Base-by-base conservation (phyloP, 2,113 vertebrate species). In the Neogale vison region DNA sequence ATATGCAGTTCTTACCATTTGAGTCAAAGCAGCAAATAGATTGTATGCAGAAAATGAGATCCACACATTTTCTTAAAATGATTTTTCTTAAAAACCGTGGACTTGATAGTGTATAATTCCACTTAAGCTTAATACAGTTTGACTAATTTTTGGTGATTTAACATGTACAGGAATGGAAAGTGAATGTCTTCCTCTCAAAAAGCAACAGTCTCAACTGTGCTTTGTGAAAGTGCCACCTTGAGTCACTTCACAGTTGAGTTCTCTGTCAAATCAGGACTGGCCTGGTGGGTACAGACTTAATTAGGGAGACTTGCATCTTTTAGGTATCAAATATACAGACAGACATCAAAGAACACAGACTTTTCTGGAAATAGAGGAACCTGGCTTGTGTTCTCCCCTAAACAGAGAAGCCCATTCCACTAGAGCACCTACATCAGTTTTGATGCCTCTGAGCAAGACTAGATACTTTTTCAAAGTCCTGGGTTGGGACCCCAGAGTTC, bases 1-100 rank as follows among this genome's bases (percentile, higher is more conserved):
- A 82, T 93, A 80, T 55, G 3, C 36, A 31, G 20, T 82, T 71
- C 52, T 61, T 61, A 81, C 85, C n/a, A 72, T 10, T 86, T 77
- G 50, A 87, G 61, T 97, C 63, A 95, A 93, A 86, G 77, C 50
- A 90, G n/a, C 72, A 92, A 88, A 80, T 18, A 93, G 12, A 84
- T 55, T 90, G 3, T 94, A 80, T 80, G 47, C 36, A 93, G 84
- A 95, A 77, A 89, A 52, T 84, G 39, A 87, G 79, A 95, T 74
- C 42, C n/a, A 29, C 14, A 72, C 79, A 87, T 52, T 29, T 82
- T 90, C 47, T 87, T 87, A 93, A 95, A 52, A 67, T 93, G 50
- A 67, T 92, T 91, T 80, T 26, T 94, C 31, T 96, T 79, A 71
- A 89, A 85, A 84, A 88, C 17, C 47, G 47, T 14, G 10, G 63